Conservation (phyloP, 2,113 vertebrate genomes). For the Scolopax mira region DNA sequence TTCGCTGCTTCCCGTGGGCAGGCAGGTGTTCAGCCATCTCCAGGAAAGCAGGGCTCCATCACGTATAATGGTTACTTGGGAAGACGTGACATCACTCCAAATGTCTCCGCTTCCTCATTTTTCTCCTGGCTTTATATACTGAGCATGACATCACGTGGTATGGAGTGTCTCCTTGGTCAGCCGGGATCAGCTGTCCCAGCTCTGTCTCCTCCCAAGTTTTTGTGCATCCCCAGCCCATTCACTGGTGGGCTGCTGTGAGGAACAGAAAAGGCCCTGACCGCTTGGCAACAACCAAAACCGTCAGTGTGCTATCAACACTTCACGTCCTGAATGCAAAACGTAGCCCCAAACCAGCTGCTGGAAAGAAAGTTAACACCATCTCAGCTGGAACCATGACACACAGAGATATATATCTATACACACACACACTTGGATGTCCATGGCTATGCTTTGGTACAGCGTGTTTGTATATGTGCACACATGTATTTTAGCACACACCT, state of each 20-base stretch:
- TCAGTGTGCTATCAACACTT: neutral
- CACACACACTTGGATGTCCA: rapidly evolving
- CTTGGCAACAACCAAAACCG: neutral
- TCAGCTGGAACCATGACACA: neutral
- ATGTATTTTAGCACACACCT: rapidly evolving
- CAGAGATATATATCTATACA: neutral
- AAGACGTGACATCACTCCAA: neutral
- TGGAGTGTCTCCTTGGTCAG: neutral
- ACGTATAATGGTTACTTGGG: neutral
- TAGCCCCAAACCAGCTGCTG: neutral
- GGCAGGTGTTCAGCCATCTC: neutral
- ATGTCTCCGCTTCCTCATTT: neutral
- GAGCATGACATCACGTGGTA: neutral
- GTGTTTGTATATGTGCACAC: rapidly evolving
- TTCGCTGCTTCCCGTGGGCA: neutral
- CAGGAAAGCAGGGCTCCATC: neutral
- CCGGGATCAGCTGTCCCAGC: neutral
- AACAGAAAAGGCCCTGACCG: neutral
- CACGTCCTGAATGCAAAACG: neutral
- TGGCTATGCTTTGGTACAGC: rapidly evolving
- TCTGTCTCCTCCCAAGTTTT: neutral
- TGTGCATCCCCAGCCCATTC: neutral
- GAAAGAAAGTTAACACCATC: neutral
- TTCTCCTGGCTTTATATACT: neutral
- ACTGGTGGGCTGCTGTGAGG: neutral